These are phyloP conservation scores for Neria commutata DNA, from an alignment of 2,888 invertebrate genomes.

Conservation along the genomic window DNA sequence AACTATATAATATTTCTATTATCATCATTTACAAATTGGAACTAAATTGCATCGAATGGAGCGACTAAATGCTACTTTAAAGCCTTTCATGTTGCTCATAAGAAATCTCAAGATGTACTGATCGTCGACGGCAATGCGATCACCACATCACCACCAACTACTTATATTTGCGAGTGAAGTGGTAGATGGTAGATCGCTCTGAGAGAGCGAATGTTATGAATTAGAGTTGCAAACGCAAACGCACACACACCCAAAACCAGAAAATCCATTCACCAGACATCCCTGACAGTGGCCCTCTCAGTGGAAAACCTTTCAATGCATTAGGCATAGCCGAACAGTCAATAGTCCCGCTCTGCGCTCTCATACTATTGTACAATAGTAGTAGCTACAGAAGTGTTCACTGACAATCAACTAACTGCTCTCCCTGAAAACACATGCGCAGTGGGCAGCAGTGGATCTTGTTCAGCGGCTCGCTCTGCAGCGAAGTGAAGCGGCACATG, in stretches of 20 bases:
- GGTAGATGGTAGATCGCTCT: background rate
- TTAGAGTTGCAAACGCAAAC: background rate
- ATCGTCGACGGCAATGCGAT: constrained; percentile 14
- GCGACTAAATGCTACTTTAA: too few species aligned
- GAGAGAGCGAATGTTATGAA: background rate
- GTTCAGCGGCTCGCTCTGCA: constrained; percentile 15
- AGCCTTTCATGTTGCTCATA: constrained; percentile 2
- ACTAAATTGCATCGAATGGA: too few species aligned
- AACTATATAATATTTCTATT: too few species aligned
- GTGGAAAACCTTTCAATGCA: background rate
- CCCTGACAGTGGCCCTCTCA: constrained; percentile 1
- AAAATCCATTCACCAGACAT: background rate
- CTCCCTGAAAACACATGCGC: constrained; percentile 18
- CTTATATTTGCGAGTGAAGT: constrained; percentile 4
- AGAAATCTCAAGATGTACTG: constrained; percentile 18
- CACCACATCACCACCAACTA: constrained; percentile 10
- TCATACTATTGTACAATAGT: too few species aligned
- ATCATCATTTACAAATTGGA: too few species aligned
- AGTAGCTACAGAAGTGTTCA: background rate
- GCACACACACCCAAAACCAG: background rate
- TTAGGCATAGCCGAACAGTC: background rate
- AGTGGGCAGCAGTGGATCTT: constrained; percentile 26
- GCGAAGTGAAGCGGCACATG: constrained; percentile 25
- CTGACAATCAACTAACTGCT: background rate
- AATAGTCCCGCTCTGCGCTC: too few species aligned